Base-by-base conservation (phyloP, 2,888 invertebrate species). In the Palloptera scutellata region DNA sequence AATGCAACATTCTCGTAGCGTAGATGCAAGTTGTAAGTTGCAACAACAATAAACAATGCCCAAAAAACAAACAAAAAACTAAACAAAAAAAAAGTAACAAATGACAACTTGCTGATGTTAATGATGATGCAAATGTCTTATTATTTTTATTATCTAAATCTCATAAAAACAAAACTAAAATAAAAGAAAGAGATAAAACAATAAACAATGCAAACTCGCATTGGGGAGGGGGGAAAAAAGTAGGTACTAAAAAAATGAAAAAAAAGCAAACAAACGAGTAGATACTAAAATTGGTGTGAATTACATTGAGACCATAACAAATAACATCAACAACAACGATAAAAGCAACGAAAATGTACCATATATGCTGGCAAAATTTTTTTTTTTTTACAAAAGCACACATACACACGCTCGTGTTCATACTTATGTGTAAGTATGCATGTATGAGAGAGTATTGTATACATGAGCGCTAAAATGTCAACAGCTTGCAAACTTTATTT, bases 41-140 rank as follows among this genome's bases (percentile, higher is more conserved):
- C 30, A 66, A 61, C 66, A 71, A 70, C 70, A 70, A 71, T 63
- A 48, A 61, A 59, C 61, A 58, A 52, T 20, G 13, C 11, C 1
- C 15, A 4, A 19, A 58, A 58, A 13, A 15, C 19, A 54, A 12
- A 51, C 51, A 13, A 41, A 41, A 1, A 41, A n/a, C 53, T 19
- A 45, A 15, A 51, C 13, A 42, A 48, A 30, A 10, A 17, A 20
- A 3, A 53, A 55, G 20, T 4, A 19, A 40, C 12, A 1, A 30
- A 13, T 41, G 70, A 70, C 66, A 73, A 61, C 70, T 61, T 67
- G 67, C 62, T 69, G 70, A 72, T 66, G 67, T 67, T 74, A 73
- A 74, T 74, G 68, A 73, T 74, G 74, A 73, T 72, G 72, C 74
- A 74, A 72, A 71, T 68, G 73, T 71, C 73, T 70, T 70, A 68